A percentile compares a stretch with the other conserved stretches of the same genome.
phyloP scores from a whole-genome alignment of 1,140 invertebrate genomes.

The Dreissena polymorpha region DNA sequence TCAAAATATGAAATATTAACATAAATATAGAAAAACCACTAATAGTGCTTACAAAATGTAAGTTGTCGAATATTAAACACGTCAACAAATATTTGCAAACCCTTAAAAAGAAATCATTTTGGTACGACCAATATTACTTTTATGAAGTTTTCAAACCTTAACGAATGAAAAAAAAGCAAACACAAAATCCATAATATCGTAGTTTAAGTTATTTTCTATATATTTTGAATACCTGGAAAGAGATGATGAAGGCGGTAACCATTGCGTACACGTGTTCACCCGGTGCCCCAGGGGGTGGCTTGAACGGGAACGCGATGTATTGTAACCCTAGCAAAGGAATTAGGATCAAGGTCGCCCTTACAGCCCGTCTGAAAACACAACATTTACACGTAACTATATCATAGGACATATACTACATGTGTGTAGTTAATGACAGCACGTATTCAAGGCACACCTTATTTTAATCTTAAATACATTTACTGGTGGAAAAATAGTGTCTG shows the following conservation, averaged over 20 bases:
- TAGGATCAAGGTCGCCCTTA: conserved; percentile 82
- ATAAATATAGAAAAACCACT: neutral
- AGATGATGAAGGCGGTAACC: conserved; percentile 63
- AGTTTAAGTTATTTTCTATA: too few relatives aligned
- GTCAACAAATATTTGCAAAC: too few relatives aligned
- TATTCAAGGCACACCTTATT: neutral
- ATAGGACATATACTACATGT: neutral
- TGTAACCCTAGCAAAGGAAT: conserved; percentile 78
- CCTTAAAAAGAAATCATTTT: too few relatives aligned
- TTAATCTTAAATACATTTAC: too few relatives aligned
- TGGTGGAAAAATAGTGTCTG: too few relatives aligned
- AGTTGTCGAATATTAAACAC: neutral
- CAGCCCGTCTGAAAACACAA: conserved; percentile 75
- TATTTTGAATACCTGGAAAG: conserved; percentile 64
- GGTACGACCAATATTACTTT: too few relatives aligned
- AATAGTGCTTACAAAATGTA: neutral
- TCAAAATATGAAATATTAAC: neutral
- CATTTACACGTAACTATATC: too few relatives aligned
- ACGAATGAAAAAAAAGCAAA: too few relatives aligned
- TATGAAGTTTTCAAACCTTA: too few relatives aligned
- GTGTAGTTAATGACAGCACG: neutral
- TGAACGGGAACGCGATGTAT: conserved; percentile 65
- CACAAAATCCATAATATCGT: too few relatives aligned
- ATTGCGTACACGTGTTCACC: conserved; percentile 61
- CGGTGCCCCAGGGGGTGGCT: conserved; percentile 53